Evolutionary conservation across 2,888 invertebrate genomes (phyloP), one percentile per base, ranked within the genome.

Genomic region (Nowickia ferox): DNA sequence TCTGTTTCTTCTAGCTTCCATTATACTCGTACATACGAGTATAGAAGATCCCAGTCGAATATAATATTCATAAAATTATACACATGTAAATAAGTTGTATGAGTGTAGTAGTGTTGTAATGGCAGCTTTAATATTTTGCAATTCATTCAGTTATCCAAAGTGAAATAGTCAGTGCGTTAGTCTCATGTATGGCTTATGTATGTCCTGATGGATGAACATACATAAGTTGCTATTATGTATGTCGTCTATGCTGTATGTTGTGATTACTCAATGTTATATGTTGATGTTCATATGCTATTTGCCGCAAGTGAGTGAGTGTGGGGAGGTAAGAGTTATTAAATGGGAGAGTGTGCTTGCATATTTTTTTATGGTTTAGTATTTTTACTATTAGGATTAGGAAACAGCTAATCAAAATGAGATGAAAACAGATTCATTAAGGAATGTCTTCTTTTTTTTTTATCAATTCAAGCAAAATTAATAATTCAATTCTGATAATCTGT

Each of bases 351-450:
- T 71, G 1, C 22, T 78, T 71, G 53, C 68, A 66, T 48, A 69
- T 65, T 59, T 71, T n/a, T 75, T 82, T 79, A 85, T 66, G 82
- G 69, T 72, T 72, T 68, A 72, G 76, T 66, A 42, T 76, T 76
- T 69, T 55, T 71, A 53, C 61, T 76, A 57, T 79, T 13, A 46
- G 42, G n/a, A n/a, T n/a, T n/a, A n/a, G n/a, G n/a, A n/a, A n/a
- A n/a, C n/a, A n/a, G n/a, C n/a, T n/a, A n/a, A n/a, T 40, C 48
- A 19, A 46, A 80, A 65, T 22, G 9, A 48, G 13, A 2, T 13
- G 42, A 40, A 9, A 40, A 10, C 68, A 78, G 78, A n/a, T 30
- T 6, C 2, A 5, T 11, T 1, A 69, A 61, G 1, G 78, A 59
- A 78, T 61, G 17, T 5, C 8, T 48, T 66, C 48, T 19, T 77